These are phyloP conservation scores for Loxodonta africana DNA, from an alignment of 2,113 vertebrate species.

Conservation along the genomic window DNA sequence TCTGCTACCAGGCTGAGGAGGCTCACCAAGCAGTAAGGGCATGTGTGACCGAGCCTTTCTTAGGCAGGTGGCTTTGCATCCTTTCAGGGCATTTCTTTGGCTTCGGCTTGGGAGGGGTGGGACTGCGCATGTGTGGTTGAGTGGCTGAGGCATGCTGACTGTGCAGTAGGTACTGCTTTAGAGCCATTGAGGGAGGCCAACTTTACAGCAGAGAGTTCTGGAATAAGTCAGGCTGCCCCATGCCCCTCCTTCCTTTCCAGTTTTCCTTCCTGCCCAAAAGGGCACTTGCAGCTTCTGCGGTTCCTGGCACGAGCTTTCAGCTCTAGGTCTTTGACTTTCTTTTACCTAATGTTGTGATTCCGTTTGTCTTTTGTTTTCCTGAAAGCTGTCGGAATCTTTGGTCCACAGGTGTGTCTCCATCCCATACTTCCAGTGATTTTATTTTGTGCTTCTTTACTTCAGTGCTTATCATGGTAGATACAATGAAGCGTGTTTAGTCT, in stretches of 20 bases:
- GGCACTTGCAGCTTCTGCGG: neutral
- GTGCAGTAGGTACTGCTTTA: neutral
- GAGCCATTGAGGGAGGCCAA: neutral
- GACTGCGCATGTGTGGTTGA: neutral
- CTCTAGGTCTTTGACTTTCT: neutral
- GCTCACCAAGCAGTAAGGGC: rapidly evolving
- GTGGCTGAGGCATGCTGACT: neutral
- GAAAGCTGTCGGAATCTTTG: neutral
- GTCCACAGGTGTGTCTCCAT: neutral
- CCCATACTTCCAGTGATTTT: neutral
- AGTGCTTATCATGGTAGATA: neutral
- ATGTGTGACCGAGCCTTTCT: neutral
- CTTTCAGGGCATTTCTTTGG: neutral
- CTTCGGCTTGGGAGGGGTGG: neutral
- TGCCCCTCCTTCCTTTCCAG: neutral
- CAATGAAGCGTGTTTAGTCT: neutral
- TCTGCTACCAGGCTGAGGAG: neutral
- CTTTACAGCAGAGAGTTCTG: neutral
- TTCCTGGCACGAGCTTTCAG: neutral
- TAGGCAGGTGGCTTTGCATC: neutral
- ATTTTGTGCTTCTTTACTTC: neutral
- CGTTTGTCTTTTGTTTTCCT: neutral
- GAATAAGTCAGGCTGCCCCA: neutral
- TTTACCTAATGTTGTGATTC: neutral
- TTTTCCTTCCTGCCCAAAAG: neutral